phyloP scores from a whole-genome alignment of 1,140 invertebrate species.

The Lordiphosa clarofinis region DNA sequence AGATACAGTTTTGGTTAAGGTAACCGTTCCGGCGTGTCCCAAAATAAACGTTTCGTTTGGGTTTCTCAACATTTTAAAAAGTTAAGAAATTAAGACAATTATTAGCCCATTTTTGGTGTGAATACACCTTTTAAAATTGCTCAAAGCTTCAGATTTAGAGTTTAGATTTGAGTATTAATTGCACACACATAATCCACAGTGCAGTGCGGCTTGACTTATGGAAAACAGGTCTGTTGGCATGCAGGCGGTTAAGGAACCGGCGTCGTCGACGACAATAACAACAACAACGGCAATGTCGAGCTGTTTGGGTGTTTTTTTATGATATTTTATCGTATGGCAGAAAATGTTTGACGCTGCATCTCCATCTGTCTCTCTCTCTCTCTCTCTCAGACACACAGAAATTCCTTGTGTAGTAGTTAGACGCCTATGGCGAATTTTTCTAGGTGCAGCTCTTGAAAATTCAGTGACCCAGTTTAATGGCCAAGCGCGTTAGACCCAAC shows the following conservation, averaged over 20 bases:
- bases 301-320: constrained; percentile 39
- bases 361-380: background rate
- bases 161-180: too few relatives aligned
- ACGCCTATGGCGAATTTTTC: constrained; percentile 51
- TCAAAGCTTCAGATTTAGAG: too few relatives aligned
- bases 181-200: constrained; percentile 21
- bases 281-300: constrained; percentile 15
- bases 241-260: constrained; percentile 57
- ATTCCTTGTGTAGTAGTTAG: constrained; percentile 6
- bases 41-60: too few relatives aligned
- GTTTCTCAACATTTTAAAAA: too few relatives aligned
- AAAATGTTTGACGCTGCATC: constrained; percentile 33
- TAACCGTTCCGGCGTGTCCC: too few relatives aligned
- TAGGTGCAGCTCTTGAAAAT: constrained; percentile 72
- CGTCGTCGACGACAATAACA: constrained; percentile 29
- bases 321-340: constrained; percentile 41
- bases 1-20: too few relatives aligned
- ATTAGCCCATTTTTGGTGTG: background rate
- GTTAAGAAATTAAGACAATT: background rate
- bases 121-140: too few relatives aligned
- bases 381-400: background rate
- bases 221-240: constrained; percentile 74
- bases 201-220: constrained; percentile 59
- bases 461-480: constrained; percentile 67
- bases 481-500: constrained; percentile 28